Evolutionary conservation across 2,797 vertebrate genomes (phyloP).

Genomic region (Vireo griseus): DNA sequence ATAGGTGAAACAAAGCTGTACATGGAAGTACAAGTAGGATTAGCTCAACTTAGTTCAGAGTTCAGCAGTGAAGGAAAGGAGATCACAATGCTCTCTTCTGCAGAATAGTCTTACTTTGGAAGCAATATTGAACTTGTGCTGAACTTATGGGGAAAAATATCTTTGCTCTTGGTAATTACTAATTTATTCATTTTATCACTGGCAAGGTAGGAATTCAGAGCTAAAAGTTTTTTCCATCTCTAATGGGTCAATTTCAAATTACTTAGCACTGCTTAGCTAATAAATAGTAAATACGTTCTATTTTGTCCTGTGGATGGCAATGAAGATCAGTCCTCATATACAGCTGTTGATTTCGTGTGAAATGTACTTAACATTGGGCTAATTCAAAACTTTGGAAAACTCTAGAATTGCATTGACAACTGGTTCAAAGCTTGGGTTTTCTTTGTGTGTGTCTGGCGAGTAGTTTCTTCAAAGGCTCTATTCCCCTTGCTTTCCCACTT

Average conservation of each 20-base stretch:
- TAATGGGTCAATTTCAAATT: not conserved
- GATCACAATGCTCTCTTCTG: not conserved
- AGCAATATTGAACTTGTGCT: not conserved
- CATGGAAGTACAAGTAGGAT: not conserved
- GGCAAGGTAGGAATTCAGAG: not conserved
- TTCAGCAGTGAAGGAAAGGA: not conserved
- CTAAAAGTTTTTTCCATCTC: not conserved
- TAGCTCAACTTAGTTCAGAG: not conserved
- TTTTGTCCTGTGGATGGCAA: not conserved
- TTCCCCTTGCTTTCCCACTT: not conserved
- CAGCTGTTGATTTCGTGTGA: not conserved
- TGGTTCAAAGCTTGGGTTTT: not conserved
- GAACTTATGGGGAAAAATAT: not conserved
- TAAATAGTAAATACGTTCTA: rapidly evolving
- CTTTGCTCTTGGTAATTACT: not conserved
- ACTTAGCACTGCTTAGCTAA: not conserved
- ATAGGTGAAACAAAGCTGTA: not conserved
- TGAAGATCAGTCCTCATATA: not conserved
- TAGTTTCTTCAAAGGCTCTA: not conserved
- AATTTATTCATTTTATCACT: not conserved
- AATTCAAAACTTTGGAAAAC: not conserved
- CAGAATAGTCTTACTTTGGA: not conserved
- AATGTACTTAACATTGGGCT: not conserved
- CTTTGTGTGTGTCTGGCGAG: not conserved
- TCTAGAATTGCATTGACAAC: not conserved